A percentile compares a stretch with the other conserved stretches of the same genome.
Evolutionary conservation across 2,888 invertebrate genomes (phyloP).

Genomic region (Strigamia maritima): DNA sequence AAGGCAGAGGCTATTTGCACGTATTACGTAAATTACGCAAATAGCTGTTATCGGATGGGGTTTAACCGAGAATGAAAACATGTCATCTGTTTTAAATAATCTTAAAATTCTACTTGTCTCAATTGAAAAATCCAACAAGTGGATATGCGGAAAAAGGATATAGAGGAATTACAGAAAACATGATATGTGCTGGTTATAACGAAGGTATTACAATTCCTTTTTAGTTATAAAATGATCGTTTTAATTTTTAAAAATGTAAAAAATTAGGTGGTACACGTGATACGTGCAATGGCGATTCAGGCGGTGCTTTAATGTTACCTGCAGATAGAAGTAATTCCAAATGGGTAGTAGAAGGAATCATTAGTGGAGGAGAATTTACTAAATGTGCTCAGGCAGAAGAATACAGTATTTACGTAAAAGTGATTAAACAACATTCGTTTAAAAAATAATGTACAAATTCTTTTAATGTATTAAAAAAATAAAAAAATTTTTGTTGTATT

Average conservation of each 20-base stretch:
- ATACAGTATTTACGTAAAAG: background rate
- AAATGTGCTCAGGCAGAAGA: background rate
- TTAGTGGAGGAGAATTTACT: background rate
- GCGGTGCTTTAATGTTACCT: background rate
- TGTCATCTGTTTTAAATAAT: background rate
- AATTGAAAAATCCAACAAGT: background rate
- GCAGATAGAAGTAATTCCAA: background rate
- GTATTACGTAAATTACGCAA: background rate
- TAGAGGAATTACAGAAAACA: background rate
- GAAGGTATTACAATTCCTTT: background rate
- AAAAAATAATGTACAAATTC: no score
- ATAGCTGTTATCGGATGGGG: constrained; percentile 8
- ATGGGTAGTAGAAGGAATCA: background rate
- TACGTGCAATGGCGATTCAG: background rate
- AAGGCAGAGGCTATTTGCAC: no score
- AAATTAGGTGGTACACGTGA: constrained; percentile 12
- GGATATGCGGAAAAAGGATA: background rate
- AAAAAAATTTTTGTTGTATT: no score
- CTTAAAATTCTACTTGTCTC: background rate
- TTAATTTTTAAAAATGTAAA: no score
- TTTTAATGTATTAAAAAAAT: no score
- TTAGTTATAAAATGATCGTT: background rate
- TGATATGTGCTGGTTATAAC: background rate
- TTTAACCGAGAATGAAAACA: background rate
- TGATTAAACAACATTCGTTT: background rate